Evolutionary conservation across 2,113 vertebrate species (phyloP).

Genomic region (Delphinus delphis): DNA sequence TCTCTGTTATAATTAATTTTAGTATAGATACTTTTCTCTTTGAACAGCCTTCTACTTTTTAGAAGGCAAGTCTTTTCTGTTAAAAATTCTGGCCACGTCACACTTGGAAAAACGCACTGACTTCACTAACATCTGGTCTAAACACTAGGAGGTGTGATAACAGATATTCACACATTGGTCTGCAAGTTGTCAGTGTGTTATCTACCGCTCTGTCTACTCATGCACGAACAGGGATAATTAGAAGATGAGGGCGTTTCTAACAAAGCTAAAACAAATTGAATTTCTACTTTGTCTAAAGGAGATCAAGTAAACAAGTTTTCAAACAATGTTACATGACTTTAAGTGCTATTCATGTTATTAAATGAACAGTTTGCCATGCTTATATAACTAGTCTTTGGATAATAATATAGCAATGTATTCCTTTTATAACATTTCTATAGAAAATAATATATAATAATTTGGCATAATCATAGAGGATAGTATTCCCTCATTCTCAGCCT

Average conservation of each 20-base stretch:
- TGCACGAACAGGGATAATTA: slow-evolving; percentile 31
- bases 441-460: background rate
- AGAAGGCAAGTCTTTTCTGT: background rate
- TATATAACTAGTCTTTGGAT: background rate
- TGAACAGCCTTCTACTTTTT: background rate
- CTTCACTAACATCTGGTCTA: background rate
- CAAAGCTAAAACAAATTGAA: slow-evolving; percentile 61
- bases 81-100: background rate
- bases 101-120: background rate
- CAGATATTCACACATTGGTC: background rate
- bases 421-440: background rate
- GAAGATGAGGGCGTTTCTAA: slow-evolving; percentile 24
- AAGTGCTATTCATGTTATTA: slow-evolving; percentile 42
- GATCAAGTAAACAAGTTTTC: slow-evolving; percentile 52
- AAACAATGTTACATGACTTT: slow-evolving; percentile 19
- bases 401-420: background rate
- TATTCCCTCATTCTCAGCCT: background rate
- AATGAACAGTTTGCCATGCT: background rate
- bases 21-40: background rate
- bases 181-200: background rate
- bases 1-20: slow-evolving; percentile 18
- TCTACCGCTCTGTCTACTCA: background rate
- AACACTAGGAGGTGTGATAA: background rate
- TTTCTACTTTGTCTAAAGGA: slow-evolving; percentile 55
- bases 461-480: background rate